Base-by-base conservation (phyloP, 1,140 invertebrate species). In the Panagrolaimus sp. region DNA sequence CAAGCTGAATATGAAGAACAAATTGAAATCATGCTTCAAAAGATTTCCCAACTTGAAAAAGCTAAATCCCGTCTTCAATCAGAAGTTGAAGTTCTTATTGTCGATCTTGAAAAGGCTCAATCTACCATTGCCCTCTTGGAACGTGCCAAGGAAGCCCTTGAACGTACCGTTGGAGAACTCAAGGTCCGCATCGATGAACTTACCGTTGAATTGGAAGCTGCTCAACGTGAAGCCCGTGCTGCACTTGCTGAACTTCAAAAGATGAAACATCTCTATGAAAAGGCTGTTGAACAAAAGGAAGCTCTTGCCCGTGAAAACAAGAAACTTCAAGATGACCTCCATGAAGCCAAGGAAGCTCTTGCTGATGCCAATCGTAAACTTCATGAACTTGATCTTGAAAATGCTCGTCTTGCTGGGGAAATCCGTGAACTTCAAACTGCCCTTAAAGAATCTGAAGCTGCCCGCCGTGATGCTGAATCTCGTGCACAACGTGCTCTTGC, bases 81-180 rank as follows among this genome's bases (percentile, higher is more conserved):
- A 77, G 94, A 96, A 88, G 91, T 96, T 62, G 93, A 96, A 84
- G 90, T 96, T 15, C 88, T 96, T 78, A 96, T 96, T 85, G 94
- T 96, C 84, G 94, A 96, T 85, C 88, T 96, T 78, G 94, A 96
- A 87, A 96, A 95, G 88, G 91, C 93, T 73, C 95, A 95, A 86
- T 90, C 90, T 85, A 94, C 91, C 69, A 92, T 92, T 84, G 89
- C 93, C 84, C 91, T 94, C 84, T 86, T 94, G 78, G 91, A 93
- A 83, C 94, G 87, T 89, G 92, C 75, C 89, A 83, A 91, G 67
- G 91, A 92, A 78, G 91, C 92, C 73, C 85, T 96, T 71, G 93
- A 95, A 83, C 90, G 91, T 79, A 88, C 93, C 79, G 94, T 94
- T 84, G 88, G 90, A 74, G 93, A 95, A 83, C 74, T 85, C 67